Conservation (phyloP, 2,888 invertebrate species). For the Coronaproctus castanopsis region DNA sequence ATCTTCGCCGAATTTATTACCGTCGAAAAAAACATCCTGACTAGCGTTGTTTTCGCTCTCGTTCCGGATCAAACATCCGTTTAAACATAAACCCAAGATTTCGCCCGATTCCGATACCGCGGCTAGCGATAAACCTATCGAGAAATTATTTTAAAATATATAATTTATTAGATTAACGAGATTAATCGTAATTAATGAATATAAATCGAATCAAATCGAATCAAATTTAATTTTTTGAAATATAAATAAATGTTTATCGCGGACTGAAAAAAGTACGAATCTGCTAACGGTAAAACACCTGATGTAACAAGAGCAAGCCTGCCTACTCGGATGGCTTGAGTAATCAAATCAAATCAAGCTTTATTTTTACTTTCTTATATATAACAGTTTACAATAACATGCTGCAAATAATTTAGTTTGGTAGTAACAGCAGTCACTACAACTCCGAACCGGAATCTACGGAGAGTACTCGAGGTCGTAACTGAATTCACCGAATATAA, state of each 20-base stretch:
- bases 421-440: too few species aligned
- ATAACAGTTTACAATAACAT: too few species aligned
- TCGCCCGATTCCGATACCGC: conserved; percentile 37
- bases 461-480: too few species aligned
- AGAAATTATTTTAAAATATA: not conserved
- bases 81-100: conserved; percentile 36
- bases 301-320: too few species aligned
- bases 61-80: conserved; percentile 25
- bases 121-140: conserved; percentile 33
- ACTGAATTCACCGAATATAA: too few species aligned
- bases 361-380: too few species aligned
- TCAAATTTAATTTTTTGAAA: not conserved
- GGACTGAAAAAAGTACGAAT: conserved; percentile 1
- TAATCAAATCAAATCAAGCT: too few species aligned
- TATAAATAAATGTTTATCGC: not conserved
- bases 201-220: not conserved
- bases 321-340: too few species aligned
- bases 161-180: not conserved
- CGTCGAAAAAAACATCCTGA: conserved; percentile 29
- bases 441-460: too few species aligned
- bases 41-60: conserved; percentile 28
- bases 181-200: not conserved
- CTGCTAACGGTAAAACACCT: too few species aligned
- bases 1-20: not conserved
- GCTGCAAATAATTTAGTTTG: too few species aligned